A percentile compares a stretch with the other conserved stretches of the same genome.
phyloP scores from a whole-genome alignment of 2,888 invertebrate genomes.

The Lycophotia porphyrea region DNA sequence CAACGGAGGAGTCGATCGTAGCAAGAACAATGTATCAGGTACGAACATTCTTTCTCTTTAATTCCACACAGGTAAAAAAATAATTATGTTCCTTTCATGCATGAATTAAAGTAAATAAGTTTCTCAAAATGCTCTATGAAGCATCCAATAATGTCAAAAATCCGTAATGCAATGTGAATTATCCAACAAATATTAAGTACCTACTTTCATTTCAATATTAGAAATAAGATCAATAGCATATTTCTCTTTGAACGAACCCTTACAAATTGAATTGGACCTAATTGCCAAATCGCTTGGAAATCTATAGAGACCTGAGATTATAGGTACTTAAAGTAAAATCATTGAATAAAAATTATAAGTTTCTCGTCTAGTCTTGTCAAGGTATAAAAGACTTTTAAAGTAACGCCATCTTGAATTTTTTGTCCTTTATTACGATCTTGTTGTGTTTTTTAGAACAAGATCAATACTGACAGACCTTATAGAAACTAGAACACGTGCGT shows the following conservation, averaged over 20 bases:
- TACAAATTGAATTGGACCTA: conserved; percentile 42
- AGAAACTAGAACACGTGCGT: too few relatives aligned
- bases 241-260: conserved; percentile 43
- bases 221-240: conserved; percentile 14
- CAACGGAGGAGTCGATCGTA: neutral
- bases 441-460: neutral
- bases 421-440: neutral
- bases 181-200: neutral
- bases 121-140: neutral
- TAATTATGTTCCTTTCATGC: neutral
- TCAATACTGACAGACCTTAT: neutral
- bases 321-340: conserved; percentile 31
- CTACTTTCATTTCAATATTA: neutral
- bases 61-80: neutral
- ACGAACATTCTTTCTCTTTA: neutral
- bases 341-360: conserved; percentile 9
- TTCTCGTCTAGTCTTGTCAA: neutral
- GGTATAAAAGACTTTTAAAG: neutral
- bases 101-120: neutral
- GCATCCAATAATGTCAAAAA: conserved; percentile 12
- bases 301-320: conserved; percentile 48
- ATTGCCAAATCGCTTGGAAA: conserved; percentile 64
- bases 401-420: neutral
- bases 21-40: neutral
- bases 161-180: neutral